Percentiles rank a stretch among this genome's conserved stretches.
These are phyloP conservation scores for Polypedilum pembai DNA, from an alignment of 1,140 invertebrate species.

Conservation along the genomic window DNA sequence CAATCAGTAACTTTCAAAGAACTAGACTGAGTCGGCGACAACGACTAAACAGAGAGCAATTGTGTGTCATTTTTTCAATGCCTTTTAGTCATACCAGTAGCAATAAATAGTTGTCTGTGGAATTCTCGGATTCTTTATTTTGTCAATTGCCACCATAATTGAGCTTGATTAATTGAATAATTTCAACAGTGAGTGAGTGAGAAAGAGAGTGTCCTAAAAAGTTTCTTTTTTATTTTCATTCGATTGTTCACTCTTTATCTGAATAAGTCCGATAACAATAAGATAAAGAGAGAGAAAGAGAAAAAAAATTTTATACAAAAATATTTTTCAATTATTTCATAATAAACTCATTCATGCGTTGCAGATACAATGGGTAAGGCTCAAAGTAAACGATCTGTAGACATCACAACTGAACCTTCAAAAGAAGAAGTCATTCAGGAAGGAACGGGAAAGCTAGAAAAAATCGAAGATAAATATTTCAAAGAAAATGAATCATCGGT, in stretches of 20 bases:
- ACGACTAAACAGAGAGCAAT: too few species aligned
- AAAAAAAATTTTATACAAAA: neutral
- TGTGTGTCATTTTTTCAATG: too few species aligned
- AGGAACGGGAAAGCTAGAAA: slow-evolving; percentile 58
- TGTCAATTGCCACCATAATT: slow-evolving; percentile 12
- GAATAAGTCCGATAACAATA: neutral
- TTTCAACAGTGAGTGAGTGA: neutral
- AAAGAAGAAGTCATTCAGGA: slow-evolving; percentile 55
- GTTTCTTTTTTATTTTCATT: too few species aligned
- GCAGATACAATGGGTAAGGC: slow-evolving; percentile 62
- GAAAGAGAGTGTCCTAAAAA: neutral
- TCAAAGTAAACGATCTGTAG: slow-evolving; percentile 76
- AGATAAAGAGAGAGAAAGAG: neutral
- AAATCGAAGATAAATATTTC: slow-evolving; percentile 58
- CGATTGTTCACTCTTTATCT: too few species aligned
- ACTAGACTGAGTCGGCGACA: too few species aligned
- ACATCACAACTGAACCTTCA: slow-evolving; percentile 72
- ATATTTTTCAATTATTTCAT: neutral
- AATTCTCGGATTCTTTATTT: neutral
- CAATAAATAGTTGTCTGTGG: neutral
- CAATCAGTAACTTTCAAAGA: too few species aligned
- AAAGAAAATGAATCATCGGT: slow-evolving; percentile 47
- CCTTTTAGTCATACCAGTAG: slow-evolving; percentile 9
- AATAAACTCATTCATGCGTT: slow-evolving; percentile 14
- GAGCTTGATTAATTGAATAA: slow-evolving; percentile 14